Base-by-base conservation (phyloP, 1,140 invertebrate genomes). In the Drosophila athabasca region DNA sequence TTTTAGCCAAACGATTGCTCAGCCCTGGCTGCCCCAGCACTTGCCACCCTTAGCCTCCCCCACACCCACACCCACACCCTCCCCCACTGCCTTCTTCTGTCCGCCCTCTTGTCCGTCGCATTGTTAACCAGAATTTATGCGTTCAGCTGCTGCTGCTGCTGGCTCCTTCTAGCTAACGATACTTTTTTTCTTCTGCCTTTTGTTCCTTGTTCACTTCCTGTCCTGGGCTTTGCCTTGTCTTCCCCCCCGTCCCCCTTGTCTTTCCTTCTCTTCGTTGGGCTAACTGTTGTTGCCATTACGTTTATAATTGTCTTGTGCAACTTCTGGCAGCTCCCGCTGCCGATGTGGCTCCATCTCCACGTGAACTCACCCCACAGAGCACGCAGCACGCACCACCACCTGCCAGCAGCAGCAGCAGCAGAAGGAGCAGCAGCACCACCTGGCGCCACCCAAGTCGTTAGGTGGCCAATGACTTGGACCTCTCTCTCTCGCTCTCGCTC, bases 301-400 rank as follows among this genome's bases (percentile, higher is more conserved):
- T 88, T 87, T 87, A 87, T 87, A 87, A 87, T 87, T 87, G 82
- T 87, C 83, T 87, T 88, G 82, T 79, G 82, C 78, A 87, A 82
- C 70, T 87, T 79, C 83, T 81, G 82, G 78, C 66, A 45, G 41
- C 54, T 45, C 24, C 60, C 41, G 24, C 0, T 24, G 24, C 48
- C 41, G 7, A 3, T 35, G 31, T 35, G 31, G 9, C 39, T 52
- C 39, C 51, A 45, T 48, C 41, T 60, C 60, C 69, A 83, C 70
- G 64, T 74, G 67, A 24, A 45, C 39, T 31, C 43, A 39, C 19
- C 59, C 45, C 59, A 62, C 43, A n/a, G n/a, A n/a, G 35, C 35
- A 39, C 17, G 17, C 35, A 39, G 35, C 0, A 39, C 35, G 35
- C 35, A 39, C 9, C 35, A 13, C 35, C 35, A 39, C 35, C 35